These are phyloP conservation scores for Mylabris phalerata DNA, from an alignment of 1,140 invertebrate genomes.

Conservation along the genomic window DNA sequence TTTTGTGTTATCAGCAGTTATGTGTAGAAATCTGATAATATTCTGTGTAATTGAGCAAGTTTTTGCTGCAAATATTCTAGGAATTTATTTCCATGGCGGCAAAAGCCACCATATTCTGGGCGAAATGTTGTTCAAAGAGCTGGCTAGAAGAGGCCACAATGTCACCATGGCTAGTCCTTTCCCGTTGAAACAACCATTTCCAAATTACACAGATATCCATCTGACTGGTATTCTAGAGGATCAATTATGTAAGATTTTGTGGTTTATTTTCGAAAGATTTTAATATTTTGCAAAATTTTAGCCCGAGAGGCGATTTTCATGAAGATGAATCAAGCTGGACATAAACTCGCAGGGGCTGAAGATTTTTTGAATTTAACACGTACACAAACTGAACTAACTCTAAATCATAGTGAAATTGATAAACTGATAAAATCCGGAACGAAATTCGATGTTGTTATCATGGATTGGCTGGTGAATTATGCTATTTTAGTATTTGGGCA, in stretches of 20 bases:
- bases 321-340: constrained; percentile 10
- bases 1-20: background rate
- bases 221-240: constrained; percentile 18
- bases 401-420: constrained; percentile 13
- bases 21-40: background rate
- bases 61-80: constrained; percentile 20
- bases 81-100: constrained; percentile 12
- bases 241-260: constrained; percentile 23
- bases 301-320: constrained; percentile 13
- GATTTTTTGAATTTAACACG: constrained; percentile 5
- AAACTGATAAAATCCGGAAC: constrained; percentile 7
- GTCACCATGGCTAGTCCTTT: constrained; percentile 47
- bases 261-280: constrained; percentile 27
- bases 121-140: constrained; percentile 34
- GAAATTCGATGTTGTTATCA: constrained; percentile 18
- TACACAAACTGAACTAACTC: constrained; percentile 14
- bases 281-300: background rate
- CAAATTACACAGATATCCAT: constrained; percentile 45
- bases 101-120: constrained; percentile 24
- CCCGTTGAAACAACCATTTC: constrained; percentile 41
- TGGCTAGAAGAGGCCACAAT: constrained; percentile 42
- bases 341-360: background rate
- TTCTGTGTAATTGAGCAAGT: background rate
- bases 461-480: constrained; percentile 18
- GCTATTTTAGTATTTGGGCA: constrained; percentile 9